Conservation (phyloP, 2,797 vertebrate genomes). For the Micrastur ruficollis region DNA sequence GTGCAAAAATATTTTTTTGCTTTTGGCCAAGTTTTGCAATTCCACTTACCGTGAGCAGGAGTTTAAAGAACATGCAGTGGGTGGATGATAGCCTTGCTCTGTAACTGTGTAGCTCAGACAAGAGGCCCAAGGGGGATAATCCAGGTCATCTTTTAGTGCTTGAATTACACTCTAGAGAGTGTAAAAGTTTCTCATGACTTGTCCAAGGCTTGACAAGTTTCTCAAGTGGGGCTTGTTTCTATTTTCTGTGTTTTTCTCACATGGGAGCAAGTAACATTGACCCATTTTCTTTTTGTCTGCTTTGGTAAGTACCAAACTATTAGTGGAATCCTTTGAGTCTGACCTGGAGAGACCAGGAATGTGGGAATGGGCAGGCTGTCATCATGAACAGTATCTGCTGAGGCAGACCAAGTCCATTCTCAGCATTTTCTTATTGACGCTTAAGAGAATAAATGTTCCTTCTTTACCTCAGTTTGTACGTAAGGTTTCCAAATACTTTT, state of each 20-base stretch:
- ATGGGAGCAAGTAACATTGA: constrained; percentile 49
- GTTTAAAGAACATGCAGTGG: background rate
- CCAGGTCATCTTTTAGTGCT: background rate
- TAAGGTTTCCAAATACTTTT: background rate
- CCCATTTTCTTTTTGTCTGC: constrained; percentile 39
- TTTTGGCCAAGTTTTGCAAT: background rate
- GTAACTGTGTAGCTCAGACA: background rate
- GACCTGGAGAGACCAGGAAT: constrained; percentile 38
- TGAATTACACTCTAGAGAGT: constrained; percentile 32
- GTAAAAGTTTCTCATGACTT: constrained; percentile 61
- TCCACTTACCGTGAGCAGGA: background rate
- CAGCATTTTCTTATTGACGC: background rate
- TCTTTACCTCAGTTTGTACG: background rate
- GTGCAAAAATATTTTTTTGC: background rate
- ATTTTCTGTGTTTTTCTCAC: constrained; percentile 59
- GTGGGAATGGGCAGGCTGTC: constrained; percentile 2
- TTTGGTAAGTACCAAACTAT: constrained; percentile 55
- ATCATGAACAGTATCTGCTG: background rate
- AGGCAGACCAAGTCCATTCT: background rate
- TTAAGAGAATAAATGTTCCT: background rate
- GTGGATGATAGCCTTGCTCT: background rate
- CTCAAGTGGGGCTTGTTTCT: constrained; percentile 55
- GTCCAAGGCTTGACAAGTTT: constrained; percentile 52
- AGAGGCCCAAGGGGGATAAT: background rate
- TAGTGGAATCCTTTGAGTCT: constrained; percentile 53